Base-by-base conservation (phyloP, 2,797 vertebrate species). In the Syngnathus acus region DNA sequence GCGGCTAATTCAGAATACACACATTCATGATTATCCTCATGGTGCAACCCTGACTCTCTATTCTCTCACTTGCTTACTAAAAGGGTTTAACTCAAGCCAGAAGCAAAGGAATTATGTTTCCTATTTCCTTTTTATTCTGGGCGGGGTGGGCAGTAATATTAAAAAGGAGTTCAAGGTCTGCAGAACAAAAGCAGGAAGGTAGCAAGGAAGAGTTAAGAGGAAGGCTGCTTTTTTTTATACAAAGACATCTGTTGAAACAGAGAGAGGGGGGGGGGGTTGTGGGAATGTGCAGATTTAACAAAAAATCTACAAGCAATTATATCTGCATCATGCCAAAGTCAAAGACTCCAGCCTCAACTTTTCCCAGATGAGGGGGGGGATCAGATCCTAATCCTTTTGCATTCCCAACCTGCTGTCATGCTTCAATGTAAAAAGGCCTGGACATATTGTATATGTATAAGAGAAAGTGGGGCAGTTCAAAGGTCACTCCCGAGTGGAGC, bases 391-490 rank as follows among this genome's bases (percentile, higher is more conserved):
- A 91, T 89, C 86, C 82, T 89, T 84, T 82, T 68, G 62, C 65
- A 71, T 72, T 70, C 71, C 77, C 84, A 88, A 89, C 90, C 90
- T 89, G 86, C 84, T 85, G 82, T 81, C 77, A 77, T 71, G 72
- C 82, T 78, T 75, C 80, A 72, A 67, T 68, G 67, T 66, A 83
- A 84, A 71, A 39, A 26, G 57, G 26, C 26, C 38, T 6, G 58
- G 19, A 62, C 74, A 64, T 65, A 19, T 60, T 51, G 64, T 51
- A 66, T 67, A 61, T 78, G 72, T 70, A 72, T 43, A 68, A 68
- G 69, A 67, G 64, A 87, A 89, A 80, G 61, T 86, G 82, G 87
- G 86, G 45, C 88, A 82, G 75, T 81, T 87, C 76, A 81, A 70
- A 16, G 80, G 76, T 87, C 79, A 82, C 58, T 21, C 11, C 6